Evolutionary conservation across 2,113 vertebrate genomes (phyloP), one percentile per base, ranked within the genome.

Genomic region (Rynchops niger): DNA sequence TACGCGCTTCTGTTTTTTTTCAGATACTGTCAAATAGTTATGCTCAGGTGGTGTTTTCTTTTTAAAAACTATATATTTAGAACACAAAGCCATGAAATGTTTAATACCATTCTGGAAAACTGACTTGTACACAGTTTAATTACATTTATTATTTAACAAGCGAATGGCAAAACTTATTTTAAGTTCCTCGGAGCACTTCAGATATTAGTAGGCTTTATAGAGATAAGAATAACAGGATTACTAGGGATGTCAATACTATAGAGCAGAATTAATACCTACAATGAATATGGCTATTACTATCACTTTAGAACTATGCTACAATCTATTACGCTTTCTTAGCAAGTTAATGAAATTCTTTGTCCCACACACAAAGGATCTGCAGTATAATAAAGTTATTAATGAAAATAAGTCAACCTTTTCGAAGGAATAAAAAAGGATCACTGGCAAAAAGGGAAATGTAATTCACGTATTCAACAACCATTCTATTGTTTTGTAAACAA

Each of bases 141-240:
- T 82, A 77, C 74, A 74, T 91, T 96, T 95, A 94, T 96, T 89
- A 90, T 89, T 86, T 88, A 91, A 97, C 92, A 96, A 63, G 47
- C 16, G 85, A 97, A 97, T 96, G 96, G 95, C 79, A 96, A 94
- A 86, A 92, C 79, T 96, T 93, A 69, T 76, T 94, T 95, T 95
- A 95, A 91, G 81, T 91, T 96, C 89, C 63, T 96, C 89, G 95
- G 77, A 95, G 85, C 93, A 90, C 78, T 88, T 96, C 82, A 88
- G 81, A 91, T 96, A 97, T 95, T 93, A 97, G 82, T 91, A 96
- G 93, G 88, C 95, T 91, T 97, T 94, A 77, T 58, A 74, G 88
- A 94, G 95, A 86, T 82, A 94, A 86, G 82, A 89, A 82, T 86
- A 97, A 98, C 69, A 82, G 79, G 76, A 77, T 94, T 83, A 88